phyloP scores from a whole-genome alignment of 30 jellyfish, hydroid and myxozoan genomes.

The Aurelia aurita complex sp. Pacific region DNA sequence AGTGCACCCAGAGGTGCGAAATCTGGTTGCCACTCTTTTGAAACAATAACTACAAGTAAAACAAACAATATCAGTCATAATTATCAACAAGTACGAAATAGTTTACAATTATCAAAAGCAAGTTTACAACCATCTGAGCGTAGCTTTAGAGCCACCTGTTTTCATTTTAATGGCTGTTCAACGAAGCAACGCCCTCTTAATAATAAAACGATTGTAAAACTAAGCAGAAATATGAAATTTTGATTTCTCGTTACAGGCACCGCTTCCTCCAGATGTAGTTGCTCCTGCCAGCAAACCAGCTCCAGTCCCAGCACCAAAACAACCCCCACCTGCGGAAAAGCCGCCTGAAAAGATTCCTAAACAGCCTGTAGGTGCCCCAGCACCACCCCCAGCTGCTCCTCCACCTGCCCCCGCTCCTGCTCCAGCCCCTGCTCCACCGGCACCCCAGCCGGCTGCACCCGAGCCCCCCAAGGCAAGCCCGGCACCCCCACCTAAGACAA shows the following conservation, averaged over 20 bases:
- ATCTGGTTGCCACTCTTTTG: too few species aligned
- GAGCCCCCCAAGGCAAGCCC: constrained; percentile 35
- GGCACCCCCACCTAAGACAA: constrained; percentile 47
- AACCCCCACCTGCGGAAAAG: constrained; percentile 36
- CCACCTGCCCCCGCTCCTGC: constrained; percentile 20
- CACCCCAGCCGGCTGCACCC: neutral
- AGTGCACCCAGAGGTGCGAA: too few species aligned
- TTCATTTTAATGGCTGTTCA: too few species aligned
- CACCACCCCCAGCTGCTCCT: constrained; percentile 54
- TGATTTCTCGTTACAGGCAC: constrained; percentile 4
- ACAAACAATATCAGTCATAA: too few species aligned
- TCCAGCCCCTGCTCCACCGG: too few species aligned
- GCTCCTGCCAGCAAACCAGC: constrained; percentile 6
- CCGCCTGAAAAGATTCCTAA: constrained; percentile 36
- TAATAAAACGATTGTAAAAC: neutral
- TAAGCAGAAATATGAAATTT: too few species aligned
- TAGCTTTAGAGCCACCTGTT: too few species aligned
- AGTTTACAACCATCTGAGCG: too few species aligned
- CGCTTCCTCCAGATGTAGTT: constrained; percentile 12
- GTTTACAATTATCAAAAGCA: too few species aligned
- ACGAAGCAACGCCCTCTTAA: too few species aligned
- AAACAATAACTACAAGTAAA: too few species aligned
- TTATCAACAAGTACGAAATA: too few species aligned
- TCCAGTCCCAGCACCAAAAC: constrained; percentile 1
- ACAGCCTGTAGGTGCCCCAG: constrained; percentile 31